phyloP scores from a whole-genome alignment of 2,113 vertebrate species.

The Neotoma lepida region DNA sequence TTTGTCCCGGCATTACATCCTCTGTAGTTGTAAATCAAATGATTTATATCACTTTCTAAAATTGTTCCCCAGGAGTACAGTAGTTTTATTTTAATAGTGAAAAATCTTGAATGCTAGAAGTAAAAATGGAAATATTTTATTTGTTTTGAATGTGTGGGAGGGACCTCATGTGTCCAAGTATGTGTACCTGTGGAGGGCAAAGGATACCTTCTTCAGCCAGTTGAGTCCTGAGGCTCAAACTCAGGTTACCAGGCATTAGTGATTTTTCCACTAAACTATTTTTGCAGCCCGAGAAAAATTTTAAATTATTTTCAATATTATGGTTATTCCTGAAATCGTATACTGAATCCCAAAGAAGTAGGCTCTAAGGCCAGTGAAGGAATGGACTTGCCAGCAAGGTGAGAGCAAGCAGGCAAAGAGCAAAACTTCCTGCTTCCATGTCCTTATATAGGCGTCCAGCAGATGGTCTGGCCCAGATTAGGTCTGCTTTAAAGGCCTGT shows the following conservation, averaged over 20 bases:
- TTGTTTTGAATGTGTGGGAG: neutral
- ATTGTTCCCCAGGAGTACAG: neutral
- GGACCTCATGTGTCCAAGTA: neutral
- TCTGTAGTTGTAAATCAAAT: neutral
- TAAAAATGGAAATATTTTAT: neutral
- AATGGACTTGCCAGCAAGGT: neutral
- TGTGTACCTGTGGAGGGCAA: neutral
- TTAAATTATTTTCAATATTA: neutral
- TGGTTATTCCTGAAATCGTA: neutral
- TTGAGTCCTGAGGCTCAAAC: neutral
- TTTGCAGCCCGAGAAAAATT: neutral
- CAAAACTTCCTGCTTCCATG: neutral
- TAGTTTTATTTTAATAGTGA: neutral
- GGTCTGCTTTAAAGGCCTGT: neutral
- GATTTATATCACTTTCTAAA: neutral
- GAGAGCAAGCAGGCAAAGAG: neutral
- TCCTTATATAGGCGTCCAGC: neutral
- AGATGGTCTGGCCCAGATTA: neutral
- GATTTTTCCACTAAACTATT: neutral
- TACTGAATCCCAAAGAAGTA: neutral
- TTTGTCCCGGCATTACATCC: neutral
- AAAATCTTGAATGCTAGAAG: conserved; percentile 6
- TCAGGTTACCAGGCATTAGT: neutral
- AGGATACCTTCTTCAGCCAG: neutral
- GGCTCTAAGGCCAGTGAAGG: no score